Evolutionary conservation across 2,113 vertebrate genomes (phyloP).

Genomic region (Aspiorhynchus laticeps): DNA sequence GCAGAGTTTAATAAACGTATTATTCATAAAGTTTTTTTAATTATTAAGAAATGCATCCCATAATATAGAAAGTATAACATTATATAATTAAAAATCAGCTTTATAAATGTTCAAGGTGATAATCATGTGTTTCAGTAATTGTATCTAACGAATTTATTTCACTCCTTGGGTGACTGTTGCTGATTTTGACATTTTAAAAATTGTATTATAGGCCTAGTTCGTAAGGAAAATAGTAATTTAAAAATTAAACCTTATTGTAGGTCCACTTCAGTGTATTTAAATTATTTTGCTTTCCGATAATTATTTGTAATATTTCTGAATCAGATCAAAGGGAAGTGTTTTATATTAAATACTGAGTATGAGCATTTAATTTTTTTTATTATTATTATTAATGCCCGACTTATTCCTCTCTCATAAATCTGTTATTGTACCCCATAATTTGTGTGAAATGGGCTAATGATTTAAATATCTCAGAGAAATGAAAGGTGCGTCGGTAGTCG

Average conservation of each 20-base stretch:
- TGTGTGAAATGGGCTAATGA: not conserved
- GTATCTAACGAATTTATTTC: not conserved
- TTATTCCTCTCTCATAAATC: not conserved
- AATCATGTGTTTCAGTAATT: not conserved
- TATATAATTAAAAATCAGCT: not conserved
- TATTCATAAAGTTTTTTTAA: not conserved
- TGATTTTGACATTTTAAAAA: not conserved
- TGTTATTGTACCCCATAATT: not conserved
- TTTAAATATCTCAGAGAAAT: not conserved
- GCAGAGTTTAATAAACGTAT: not conserved
- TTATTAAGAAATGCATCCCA: not conserved
- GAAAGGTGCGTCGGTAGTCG: not conserved
- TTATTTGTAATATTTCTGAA: constrained; percentile 15
- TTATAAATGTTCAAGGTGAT: not conserved
- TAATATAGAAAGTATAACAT: not conserved
- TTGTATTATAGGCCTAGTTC: not conserved
- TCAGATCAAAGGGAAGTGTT: not conserved
- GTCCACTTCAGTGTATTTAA: not conserved
- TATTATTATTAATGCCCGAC: not conserved
- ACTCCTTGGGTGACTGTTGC: not conserved
- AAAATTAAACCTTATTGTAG: not conserved
- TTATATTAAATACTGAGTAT: not conserved
- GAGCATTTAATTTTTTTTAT: not conserved
- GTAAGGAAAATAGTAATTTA: not conserved
- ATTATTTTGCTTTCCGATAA: not conserved